Percentiles rank a stretch among this genome's conserved stretches.
These are phyloP conservation scores for Phocides pigmalion DNA, from an alignment of 1,140 invertebrate species.

Conservation along the genomic window DNA sequence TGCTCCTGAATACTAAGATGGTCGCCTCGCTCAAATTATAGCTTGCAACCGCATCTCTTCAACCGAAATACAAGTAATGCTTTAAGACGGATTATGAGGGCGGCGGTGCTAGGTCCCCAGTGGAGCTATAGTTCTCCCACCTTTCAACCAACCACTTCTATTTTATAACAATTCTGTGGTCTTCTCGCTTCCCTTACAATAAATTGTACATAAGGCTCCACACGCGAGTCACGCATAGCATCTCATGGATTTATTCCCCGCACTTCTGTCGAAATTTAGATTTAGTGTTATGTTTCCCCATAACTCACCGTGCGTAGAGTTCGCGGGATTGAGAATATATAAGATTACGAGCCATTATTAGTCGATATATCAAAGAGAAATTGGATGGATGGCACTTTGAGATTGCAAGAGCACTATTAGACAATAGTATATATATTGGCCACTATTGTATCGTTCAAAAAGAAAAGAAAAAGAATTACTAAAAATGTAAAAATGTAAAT, in stretches of 20 bases:
- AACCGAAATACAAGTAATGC: too few species aligned
- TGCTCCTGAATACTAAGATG: too few species aligned
- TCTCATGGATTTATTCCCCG: slow-evolving; percentile 77
- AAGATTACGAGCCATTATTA: slow-evolving; percentile 48
- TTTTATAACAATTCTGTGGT: slow-evolving; percentile 23
- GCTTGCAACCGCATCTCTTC: too few species aligned
- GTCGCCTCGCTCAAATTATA: too few species aligned
- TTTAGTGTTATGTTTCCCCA: slow-evolving; percentile 64
- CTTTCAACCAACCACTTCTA: slow-evolving; percentile 8
- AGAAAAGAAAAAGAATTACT: too few species aligned
- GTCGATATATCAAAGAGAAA: slow-evolving; percentile 26
- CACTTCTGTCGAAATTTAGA: slow-evolving; percentile 80
- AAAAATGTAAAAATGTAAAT: too few species aligned
- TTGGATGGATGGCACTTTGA: slow-evolving; percentile 7
- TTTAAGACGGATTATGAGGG: too few species aligned
- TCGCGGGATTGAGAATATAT: slow-evolving; percentile 53
- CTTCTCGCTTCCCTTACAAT: slow-evolving; percentile 67
- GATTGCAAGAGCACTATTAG: not conserved
- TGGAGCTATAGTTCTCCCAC: too few species aligned
- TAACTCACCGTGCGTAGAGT: slow-evolving; percentile 62
- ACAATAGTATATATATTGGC: too few species aligned
- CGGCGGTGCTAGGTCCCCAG: too few species aligned
- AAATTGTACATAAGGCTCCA: slow-evolving; percentile 74
- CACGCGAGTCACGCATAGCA: slow-evolving; percentile 76
- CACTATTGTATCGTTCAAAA: too few species aligned